phyloP scores from a whole-genome alignment of 2,797 vertebrate genomes.

The Enteromius thamalakanensis region DNA sequence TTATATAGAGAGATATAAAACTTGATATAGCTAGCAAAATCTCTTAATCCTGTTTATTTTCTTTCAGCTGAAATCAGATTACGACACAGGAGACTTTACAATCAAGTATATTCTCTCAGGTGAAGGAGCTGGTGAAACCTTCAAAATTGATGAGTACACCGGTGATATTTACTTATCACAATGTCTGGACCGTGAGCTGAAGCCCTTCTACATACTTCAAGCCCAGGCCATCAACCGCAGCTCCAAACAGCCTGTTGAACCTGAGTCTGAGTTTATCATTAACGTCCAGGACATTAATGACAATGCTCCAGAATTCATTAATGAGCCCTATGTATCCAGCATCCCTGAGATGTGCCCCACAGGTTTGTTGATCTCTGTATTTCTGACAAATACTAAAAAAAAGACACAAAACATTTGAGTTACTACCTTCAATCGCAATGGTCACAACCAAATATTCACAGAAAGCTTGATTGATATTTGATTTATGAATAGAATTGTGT shows the following conservation, averaged over 20 bases:
- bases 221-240: constrained; percentile 83
- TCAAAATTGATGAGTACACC: constrained; percentile 80
- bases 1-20: too few relatives aligned
- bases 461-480: background rate
- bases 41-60: background rate
- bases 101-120: constrained; percentile 85
- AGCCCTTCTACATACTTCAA: constrained; percentile 84
- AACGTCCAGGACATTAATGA: constrained; percentile 93
- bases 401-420: background rate
- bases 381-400: background rate
- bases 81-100: constrained; percentile 78
- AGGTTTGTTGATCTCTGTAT: constrained; percentile 76
- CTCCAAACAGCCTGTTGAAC: constrained; percentile 83
- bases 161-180: constrained; percentile 82
- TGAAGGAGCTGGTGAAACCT: constrained; percentile 84
- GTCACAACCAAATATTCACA: background rate
- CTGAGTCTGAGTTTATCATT: constrained; percentile 91
- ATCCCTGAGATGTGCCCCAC: constrained; percentile 92
- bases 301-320: constrained; percentile 88
- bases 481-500: background rate
- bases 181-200: constrained; percentile 89
- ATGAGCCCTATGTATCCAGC: constrained; percentile 87
- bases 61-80: constrained; percentile 84
- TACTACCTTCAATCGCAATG: background rate
- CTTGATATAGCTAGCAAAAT: background rate